A percentile compares a stretch with the other conserved stretches of the same genome.
phyloP scores from a whole-genome alignment of 1,140 invertebrate genomes.

The Diplogasteroides magnus region DNA sequence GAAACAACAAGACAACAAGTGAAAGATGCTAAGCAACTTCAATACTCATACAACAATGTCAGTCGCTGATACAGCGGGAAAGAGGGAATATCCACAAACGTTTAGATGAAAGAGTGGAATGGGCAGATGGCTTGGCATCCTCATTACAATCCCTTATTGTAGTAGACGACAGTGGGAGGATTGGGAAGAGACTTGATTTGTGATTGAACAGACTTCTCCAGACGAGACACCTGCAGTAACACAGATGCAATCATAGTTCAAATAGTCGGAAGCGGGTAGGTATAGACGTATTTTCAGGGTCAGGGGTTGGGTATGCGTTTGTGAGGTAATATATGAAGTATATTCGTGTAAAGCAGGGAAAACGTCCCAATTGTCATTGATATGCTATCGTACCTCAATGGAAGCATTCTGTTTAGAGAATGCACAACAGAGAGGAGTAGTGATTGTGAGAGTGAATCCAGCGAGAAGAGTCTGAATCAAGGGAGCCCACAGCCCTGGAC shows the following conservation, averaged over 20 bases:
- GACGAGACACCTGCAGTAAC: not conserved
- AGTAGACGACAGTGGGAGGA: slow-evolving; percentile 23
- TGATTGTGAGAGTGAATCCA: slow-evolving; percentile 35
- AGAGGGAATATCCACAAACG: too few species aligned
- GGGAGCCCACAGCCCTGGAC: slow-evolving; percentile 17
- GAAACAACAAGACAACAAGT: not conserved
- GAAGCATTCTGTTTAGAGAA: slow-evolving; percentile 43
- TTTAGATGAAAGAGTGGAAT: too few species aligned
- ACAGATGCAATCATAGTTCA: too few species aligned
- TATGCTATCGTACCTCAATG: slow-evolving; percentile 31
- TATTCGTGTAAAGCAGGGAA: not conserved
- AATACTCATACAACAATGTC: not conserved
- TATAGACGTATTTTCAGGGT: too few species aligned
- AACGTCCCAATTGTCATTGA: not conserved
- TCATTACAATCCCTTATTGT: slow-evolving; percentile 31
- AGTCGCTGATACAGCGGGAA: not conserved
- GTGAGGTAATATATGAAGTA: slow-evolving; percentile 12
- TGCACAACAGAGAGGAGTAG: slow-evolving; percentile 52
- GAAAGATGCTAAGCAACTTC: not conserved
- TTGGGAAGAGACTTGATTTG: slow-evolving; percentile 5
- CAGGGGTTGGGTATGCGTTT: too few species aligned
- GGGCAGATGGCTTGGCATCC: too few species aligned
- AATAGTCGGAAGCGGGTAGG: too few species aligned
- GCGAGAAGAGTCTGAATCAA: slow-evolving; percentile 35
- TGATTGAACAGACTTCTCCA: slow-evolving; percentile 12